Base-by-base conservation (phyloP, 2,797 vertebrate genomes). In the Peromyscus nudipes region DNA sequence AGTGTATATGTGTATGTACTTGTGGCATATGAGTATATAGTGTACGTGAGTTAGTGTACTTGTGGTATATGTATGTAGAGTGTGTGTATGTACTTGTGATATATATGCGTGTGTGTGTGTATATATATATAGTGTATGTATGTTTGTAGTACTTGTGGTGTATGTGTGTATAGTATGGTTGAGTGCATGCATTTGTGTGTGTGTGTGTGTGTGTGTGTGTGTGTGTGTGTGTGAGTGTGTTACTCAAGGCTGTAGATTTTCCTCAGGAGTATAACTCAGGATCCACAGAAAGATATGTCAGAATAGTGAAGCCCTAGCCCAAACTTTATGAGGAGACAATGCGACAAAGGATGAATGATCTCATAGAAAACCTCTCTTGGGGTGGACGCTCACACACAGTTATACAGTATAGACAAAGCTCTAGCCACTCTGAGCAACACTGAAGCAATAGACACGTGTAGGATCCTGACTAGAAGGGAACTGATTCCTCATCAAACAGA, bases 211-310 rank as follows among this genome's bases (percentile, higher is more conserved):
- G 16, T 69, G 65, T 69, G 65, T 69, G 65, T 69, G 57, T 57
- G 55, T 25, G 23, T 62, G 62, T 64, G 62, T 64, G 62, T 64
- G 10, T 77, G 43, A 71, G 27, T 73, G 23, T 21, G 23, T 75
- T 37, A 49, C 29, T 23, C 82, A 73, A 57, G 94, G 37, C 69
- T 91, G 34, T 29, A 92, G 77, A 81, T 65, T 93, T 95, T 85
- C 37, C 40, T 13, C 55, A 37, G 83, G 81, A 80, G 89, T 88
- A 96, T 23, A 89, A 67, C 3, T 55, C 64, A 97, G 84, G 40
- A 52, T 46, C 13, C 96, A 73, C 89, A 96, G 69, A 96, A 97
- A 96, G 34, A 65, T 17, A 92, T 73, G 29, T 34, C 89, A 82
- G 73, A 62, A 73, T 89, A 52, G 40, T 9, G 12, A 91, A 57